Base-by-base conservation (phyloP, 2,888 invertebrate species). In the Synanthedon andrenaeformis region DNA sequence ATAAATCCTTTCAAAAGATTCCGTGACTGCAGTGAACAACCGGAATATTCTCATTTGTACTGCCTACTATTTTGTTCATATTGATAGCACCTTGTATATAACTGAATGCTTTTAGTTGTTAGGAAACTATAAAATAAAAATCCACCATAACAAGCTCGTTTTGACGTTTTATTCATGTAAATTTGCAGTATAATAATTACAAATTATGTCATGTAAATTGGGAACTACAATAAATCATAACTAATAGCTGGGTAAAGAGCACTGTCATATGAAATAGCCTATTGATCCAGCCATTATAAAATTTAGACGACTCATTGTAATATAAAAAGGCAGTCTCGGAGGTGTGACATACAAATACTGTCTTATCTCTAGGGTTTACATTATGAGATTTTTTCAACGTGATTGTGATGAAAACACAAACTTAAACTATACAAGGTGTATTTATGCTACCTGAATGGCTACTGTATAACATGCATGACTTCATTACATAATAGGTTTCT, bases 261-360 rank as follows among this genome's bases (percentile, higher is more conserved):
- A 74, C 72, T 68, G 64, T 74, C 59, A 69, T 67, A 67, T 23
- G 35, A 17, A 49, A 41, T 74, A 73, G 70, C 76, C 80, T 76
- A 72, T 62, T 59, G 65, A 71, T 72, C 77, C 80, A 82, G 72
- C 79, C 76, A 72, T 76, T 74, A 70, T 76, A 78, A 69, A 79
- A 80, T 80, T 84, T 79, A 73, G 73, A 76, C 76, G 79, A 81
- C 72, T 76, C 78, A 72, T 73, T 71, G 76, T 76, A 78, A 82
- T 84, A 82, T 81, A 88, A 87, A 85, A 88, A 86, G 88, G 88
- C 88, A 88, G 88, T 88, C 88, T 86, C 87, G 78, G 84, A 84
- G 83, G 79, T 80, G 83, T 85, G 82, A 82, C 75, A 65, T 86
- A 86, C 79, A 85, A 85, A 84, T 87, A 86, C 84, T 80, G 85